Evolutionary conservation across 1,140 invertebrate species (phyloP), one percentile per base, ranked within the genome.

Genomic region (Coptotermes formosanus): DNA sequence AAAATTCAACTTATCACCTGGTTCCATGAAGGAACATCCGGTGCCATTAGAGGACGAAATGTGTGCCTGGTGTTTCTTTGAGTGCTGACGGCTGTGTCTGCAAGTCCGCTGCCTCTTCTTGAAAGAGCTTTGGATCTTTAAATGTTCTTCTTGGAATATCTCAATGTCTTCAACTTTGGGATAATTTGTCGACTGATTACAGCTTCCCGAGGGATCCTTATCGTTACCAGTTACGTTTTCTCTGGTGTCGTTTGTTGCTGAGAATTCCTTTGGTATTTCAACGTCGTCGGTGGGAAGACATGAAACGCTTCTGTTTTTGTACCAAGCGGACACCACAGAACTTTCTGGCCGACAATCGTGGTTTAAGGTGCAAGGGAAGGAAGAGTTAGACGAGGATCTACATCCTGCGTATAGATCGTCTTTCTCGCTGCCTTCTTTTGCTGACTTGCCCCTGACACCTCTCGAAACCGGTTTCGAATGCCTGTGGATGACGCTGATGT

Each of bases 71-170:
- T n/a, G 25, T n/a, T 9, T 30, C n/a, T 7, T 75, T 25, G 25
- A 4, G 11, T 30, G 64, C 1, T 64, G 59, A 23, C 4, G 59
- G 25, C 21, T 64, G 16, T n/a, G 64, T 16, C 64, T 75, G n/a
- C 25, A 75, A 75, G 4, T n/a, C n/a, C 25, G 6, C 25, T 75
- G 64, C 2, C 23, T 83, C 16, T 83, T 83, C 83, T 85, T 87
- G 8, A 82, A 82, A 23, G 87, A 83, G 7, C 38, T 85, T 82
- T 86, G 83, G 6, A 88, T 88, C 44, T 87, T 88, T 2, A 88
- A 82, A 30, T 87, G 87, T n/a, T 86, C 86, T 82, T 88, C 88
- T 82, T 88, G 88, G 81, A 88, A 88, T 64, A 88, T 88, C 84
- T 88, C 88, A 30, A 88, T 88, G 64, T 88, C 88, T 84, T 88